Evolutionary conservation across 2,888 invertebrate species (phyloP).

Genomic region (Saturnia japonica): DNA sequence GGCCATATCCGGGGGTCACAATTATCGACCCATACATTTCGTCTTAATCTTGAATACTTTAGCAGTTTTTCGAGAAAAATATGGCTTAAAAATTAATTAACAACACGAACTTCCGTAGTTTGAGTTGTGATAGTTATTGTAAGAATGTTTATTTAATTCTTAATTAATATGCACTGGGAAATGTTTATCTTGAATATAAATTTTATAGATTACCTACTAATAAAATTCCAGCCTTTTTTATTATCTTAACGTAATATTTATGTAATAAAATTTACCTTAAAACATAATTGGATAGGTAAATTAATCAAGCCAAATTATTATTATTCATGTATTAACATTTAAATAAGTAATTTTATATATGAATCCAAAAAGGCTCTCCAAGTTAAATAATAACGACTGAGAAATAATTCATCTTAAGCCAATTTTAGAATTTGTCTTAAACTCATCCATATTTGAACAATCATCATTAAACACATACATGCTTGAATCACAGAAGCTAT

Average conservation of each 20-base stretch:
- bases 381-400: background rate
- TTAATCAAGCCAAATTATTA: background rate
- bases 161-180: conserved; percentile 16
- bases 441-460: no score
- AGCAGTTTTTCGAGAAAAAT: conserved; percentile 62
- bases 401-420: background rate
- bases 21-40: conserved; percentile 52
- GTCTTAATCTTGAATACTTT: conserved; percentile 62
- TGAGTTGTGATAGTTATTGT: conserved; percentile 13
- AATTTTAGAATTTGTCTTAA: background rate
- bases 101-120: conserved; percentile 54
- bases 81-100: conserved; percentile 62
- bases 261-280: background rate
- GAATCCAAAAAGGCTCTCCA: background rate
- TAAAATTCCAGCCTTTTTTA: background rate
- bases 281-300: background rate
- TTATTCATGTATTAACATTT: no score
- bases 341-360: background rate
- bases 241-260: background rate
- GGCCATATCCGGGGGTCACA: background rate
- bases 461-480: background rate
- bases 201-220: background rate
- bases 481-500: background rate
- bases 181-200: conserved; percentile 3
- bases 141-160: conserved; percentile 16